Percentiles rank a stretch among this genome's conserved stretches.
Evolutionary conservation across 2,113 vertebrate genomes (phyloP).

Genomic region (Notothenia coriiceps): DNA sequence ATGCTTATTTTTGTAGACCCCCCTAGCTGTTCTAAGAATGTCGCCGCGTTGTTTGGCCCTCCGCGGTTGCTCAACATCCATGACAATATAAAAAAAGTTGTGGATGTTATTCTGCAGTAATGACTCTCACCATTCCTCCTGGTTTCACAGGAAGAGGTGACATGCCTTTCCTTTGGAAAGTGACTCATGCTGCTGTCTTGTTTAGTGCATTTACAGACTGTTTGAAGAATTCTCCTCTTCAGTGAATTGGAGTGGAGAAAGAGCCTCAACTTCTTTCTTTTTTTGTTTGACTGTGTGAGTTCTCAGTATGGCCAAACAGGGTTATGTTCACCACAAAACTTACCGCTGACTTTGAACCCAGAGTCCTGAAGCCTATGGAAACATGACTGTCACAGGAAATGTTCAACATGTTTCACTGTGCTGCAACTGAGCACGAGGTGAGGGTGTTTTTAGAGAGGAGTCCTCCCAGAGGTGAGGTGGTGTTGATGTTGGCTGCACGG

Average conservation of each 20-base stretch:
- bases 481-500: constrained; percentile 79
- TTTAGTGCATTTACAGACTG: constrained; percentile 64
- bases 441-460: constrained; percentile 62
- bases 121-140: constrained; percentile 43
- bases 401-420: constrained; percentile 79
- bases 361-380: constrained; percentile 62
- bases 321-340: constrained; percentile 57
- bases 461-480: constrained; percentile 49
- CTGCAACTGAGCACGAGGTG: constrained; percentile 63
- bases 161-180: constrained; percentile 68
- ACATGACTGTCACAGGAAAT: constrained; percentile 81
- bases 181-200: constrained; percentile 69
- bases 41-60: constrained; percentile 43
- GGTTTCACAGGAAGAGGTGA: constrained; percentile 68
- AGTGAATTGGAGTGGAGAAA: constrained; percentile 47
- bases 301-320: constrained; percentile 62
- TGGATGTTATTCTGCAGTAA: constrained; percentile 54
- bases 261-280: constrained; percentile 8
- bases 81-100: constrained; percentile 45
- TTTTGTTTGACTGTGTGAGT: constrained; percentile 33
- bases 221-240: constrained; percentile 44
- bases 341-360: constrained; percentile 24
- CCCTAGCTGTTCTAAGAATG: constrained; percentile 39
- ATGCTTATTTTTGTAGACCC: constrained; percentile 60
- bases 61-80: constrained; percentile 58